Percentiles rank a stretch among this genome's conserved stretches.
Conservation (phyloP, 2,888 invertebrate genomes). For the Amphipyra tragopoginis region DNA sequence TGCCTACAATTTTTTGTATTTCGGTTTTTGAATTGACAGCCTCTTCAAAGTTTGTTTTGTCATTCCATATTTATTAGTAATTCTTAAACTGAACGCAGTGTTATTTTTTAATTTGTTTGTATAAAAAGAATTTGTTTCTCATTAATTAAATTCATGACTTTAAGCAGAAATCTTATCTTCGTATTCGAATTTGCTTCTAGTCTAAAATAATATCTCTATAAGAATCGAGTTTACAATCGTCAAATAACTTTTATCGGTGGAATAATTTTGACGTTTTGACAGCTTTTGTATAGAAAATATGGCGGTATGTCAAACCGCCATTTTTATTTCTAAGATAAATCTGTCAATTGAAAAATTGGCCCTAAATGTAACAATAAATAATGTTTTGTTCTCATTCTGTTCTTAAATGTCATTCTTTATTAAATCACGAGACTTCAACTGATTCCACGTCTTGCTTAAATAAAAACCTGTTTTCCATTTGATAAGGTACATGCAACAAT, state of each 20-base stretch:
- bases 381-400: neutral
- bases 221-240: no score
- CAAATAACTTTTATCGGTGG: no score
- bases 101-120: neutral
- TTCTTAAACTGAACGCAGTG: neutral
- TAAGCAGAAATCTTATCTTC: neutral
- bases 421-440: conserved; percentile 22
- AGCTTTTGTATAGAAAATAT: no score
- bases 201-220: neutral
- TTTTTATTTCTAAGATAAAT: no score
- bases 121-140: neutral
- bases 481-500: conserved; percentile 26
- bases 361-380: neutral
- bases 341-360: no score
- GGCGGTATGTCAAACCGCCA: no score
- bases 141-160: neutral
- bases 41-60: neutral
- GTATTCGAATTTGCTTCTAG: neutral
- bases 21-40: neutral
- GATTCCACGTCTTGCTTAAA: conserved; percentile 32
- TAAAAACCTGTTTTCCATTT: conserved; percentile 40
- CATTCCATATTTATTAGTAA: conserved; percentile 4
- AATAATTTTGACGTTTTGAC: no score
- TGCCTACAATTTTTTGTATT: neutral
- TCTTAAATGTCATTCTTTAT: conserved; percentile 13